These are phyloP conservation scores for Chelonus insularis DNA, from an alignment of 1,140 invertebrate species.

Conservation along the genomic window DNA sequence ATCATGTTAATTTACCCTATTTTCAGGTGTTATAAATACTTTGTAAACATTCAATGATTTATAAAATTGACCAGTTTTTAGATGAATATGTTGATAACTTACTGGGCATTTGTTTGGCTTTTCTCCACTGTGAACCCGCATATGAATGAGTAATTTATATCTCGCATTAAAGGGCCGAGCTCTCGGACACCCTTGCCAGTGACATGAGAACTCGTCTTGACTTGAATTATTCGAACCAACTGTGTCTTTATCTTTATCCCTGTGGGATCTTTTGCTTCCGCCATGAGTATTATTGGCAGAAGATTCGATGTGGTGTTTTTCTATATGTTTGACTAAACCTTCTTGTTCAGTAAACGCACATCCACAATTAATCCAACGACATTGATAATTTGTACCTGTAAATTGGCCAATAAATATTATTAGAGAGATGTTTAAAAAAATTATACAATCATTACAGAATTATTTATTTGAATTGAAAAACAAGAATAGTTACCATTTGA, in stretches of 20 bases:
- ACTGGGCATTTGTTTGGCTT: conserved; percentile 96
- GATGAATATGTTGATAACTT: too few relatives aligned
- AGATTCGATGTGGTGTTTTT: conserved; percentile 84
- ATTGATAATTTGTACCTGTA: conserved; percentile 57
- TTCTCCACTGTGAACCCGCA: conserved; percentile 94
- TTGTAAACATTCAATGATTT: conserved; percentile 16
- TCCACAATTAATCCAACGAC: conserved; percentile 86
- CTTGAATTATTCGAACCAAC: conserved; percentile 17
- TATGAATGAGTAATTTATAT: conserved; percentile 95
- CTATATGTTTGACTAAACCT: conserved; percentile 86
- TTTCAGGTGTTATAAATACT: conserved; percentile 3
- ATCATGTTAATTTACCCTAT: too few relatives aligned
- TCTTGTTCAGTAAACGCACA: conserved; percentile 76
- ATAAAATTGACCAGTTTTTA: too few relatives aligned
- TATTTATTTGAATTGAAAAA: too few relatives aligned
- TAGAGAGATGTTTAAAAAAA: too few relatives aligned
- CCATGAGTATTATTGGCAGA: conserved; percentile 42
- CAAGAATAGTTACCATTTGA: background rate
- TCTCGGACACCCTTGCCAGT: conserved; percentile 87
- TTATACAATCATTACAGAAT: too few relatives aligned
- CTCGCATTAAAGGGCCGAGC: conserved; percentile 90
- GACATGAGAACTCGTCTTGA: conserved; percentile 86
- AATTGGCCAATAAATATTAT: too few relatives aligned
- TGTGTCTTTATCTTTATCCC: conserved; percentile 34
- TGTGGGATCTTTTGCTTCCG: conserved; percentile 43